Base-by-base conservation (phyloP, 2,888 invertebrate species). In the Aplocera efformata region DNA sequence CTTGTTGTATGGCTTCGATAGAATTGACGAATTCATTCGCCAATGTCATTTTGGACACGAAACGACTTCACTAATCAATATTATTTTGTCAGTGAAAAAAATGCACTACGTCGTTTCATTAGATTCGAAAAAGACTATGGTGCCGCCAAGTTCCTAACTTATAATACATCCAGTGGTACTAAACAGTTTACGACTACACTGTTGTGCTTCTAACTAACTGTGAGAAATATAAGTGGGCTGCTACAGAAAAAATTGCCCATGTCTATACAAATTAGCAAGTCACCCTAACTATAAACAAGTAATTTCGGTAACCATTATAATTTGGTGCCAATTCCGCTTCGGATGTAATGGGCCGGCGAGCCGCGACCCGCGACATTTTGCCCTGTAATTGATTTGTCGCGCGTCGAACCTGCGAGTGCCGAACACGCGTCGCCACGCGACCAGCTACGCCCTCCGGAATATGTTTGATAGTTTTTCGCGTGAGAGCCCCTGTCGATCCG, bases 371-470 rank as follows among this genome's bases (percentile, higher is more conserved):
- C 53, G 55, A 72, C 71, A 73, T 67, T 39, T 48, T 65, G 63
- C 72, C 72, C 74, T 79, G 77, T 83, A 84, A 86, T 86, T 86
- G 85, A 85, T 86, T 86, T 85, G 85, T 83, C 85, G 76, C 77
- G 74, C 77, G 58, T 55, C 44, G 60, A 59, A 53, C 49, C 58
- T 11, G 49, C 51, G 64, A 42, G 48, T 56, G 65, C 60, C 61
- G 32, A 43, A n/a, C 77, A 63, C 70, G 68, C 57, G 79, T 5
- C 21, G 44, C 38, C 79, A 65, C 77, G 71, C 67, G 77, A 42
- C 59, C 38, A 32, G 46, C 63, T 69, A 63, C 73, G 73, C 74
- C 75, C 32, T 24, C 25, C 32, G 41, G 42, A 58, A 56, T 58
- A 56, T 58, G 63, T 63, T 71, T 63, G 60, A 70, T 68, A 64